A percentile compares a stretch with the other conserved stretches of the same genome.
Evolutionary conservation across 2,888 invertebrate species (phyloP).

Genomic region (Petrolisthes manimaculis): DNA sequence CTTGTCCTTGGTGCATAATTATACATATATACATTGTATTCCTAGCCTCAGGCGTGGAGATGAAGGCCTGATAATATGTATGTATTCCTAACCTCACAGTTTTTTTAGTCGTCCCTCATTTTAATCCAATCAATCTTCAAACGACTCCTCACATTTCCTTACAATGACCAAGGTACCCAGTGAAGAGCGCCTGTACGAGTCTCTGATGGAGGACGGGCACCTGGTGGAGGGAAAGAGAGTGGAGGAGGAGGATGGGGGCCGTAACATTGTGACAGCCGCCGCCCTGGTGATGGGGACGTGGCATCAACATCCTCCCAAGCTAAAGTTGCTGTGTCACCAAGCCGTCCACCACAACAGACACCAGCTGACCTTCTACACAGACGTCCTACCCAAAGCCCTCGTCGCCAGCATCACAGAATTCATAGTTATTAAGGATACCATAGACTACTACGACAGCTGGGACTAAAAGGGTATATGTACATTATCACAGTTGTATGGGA

Average conservation of each 20-base stretch:
- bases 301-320: neutral
- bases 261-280: neutral
- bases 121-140: too few species aligned
- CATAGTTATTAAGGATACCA: constrained; percentile 12
- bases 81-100: too few species aligned
- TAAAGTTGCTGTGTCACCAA: constrained; percentile 32
- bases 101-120: too few species aligned
- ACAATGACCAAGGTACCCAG: too few species aligned
- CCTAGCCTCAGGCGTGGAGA: too few species aligned
- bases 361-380: neutral
- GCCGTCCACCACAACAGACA: constrained; percentile 3
- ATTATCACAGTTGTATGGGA: neutral
- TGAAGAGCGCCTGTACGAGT: neutral
- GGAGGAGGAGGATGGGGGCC: neutral
- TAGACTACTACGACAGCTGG: neutral
- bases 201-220: constrained; percentile 19
- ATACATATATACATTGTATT: too few species aligned
- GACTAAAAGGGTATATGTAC: neutral
- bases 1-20: too few species aligned
- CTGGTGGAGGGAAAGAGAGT: constrained; percentile 5
- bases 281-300: neutral
- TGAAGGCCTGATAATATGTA: too few species aligned
- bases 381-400: constrained; percentile 1
- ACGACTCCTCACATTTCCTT: too few species aligned
- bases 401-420: constrained; percentile 24